These are phyloP conservation scores for Rhineura floridana DNA, from an alignment of 2,113 vertebrate species.

Conservation along the genomic window DNA sequence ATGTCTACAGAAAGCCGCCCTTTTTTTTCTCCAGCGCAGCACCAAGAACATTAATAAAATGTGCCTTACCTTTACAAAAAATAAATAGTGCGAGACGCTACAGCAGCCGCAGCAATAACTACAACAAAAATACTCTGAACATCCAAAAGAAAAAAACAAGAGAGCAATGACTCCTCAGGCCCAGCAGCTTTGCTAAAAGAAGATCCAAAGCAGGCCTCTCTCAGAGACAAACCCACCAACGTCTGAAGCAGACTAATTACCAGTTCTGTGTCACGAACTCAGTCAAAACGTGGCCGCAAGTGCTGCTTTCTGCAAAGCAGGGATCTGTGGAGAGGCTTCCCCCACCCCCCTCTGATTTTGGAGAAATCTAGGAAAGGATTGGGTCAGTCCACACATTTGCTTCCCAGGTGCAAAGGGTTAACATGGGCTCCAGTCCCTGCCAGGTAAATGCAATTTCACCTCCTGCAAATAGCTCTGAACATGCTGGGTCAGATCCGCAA, in stretches of 20 bases:
- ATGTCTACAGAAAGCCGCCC: background rate
- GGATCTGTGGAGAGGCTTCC: slow-evolving; percentile 32
- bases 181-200: background rate
- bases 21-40: background rate
- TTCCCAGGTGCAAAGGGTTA: slow-evolving; percentile 47
- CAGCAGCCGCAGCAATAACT: background rate
- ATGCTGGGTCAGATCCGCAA: slow-evolving; percentile 52
- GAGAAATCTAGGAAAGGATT: background rate
- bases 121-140: slow-evolving; percentile 13
- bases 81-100: background rate
- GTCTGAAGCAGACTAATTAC: slow-evolving; percentile 60
- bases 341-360: slow-evolving; percentile 30
- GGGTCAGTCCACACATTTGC: background rate
- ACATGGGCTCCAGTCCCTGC: slow-evolving; percentile 31
- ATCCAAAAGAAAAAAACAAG: slow-evolving; percentile 9
- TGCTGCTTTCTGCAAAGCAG: slow-evolving; percentile 52
- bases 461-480: slow-evolving; percentile 57
- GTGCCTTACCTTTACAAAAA: background rate
- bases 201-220: slow-evolving; percentile 26
- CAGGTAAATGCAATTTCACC: slow-evolving; percentile 53
- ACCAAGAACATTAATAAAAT: background rate
- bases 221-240: slow-evolving; percentile 23
- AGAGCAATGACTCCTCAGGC: fast-evolving
- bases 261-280: slow-evolving; percentile 47
- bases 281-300: slow-evolving; percentile 50